A percentile compares a stretch with the other conserved stretches of the same genome.
Evolutionary conservation across 2,113 vertebrate species (phyloP).

Genomic region (Campylomormyrus tamandua): DNA sequence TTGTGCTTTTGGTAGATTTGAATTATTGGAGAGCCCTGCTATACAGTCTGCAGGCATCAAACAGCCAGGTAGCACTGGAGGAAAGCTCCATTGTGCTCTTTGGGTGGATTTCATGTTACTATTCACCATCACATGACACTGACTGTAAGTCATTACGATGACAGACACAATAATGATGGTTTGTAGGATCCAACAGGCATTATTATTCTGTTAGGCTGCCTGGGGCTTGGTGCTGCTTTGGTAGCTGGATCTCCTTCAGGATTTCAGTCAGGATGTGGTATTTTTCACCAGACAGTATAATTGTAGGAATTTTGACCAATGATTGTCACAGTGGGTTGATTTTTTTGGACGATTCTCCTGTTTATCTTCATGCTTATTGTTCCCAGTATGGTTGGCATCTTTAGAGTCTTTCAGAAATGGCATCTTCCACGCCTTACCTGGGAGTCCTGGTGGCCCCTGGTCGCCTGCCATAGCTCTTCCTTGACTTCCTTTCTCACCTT

Average conservation of each 20-base stretch:
- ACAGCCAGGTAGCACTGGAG: neutral
- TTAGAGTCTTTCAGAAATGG: neutral
- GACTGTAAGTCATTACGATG: neutral
- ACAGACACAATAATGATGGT: neutral
- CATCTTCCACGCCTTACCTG: conserved; percentile 62
- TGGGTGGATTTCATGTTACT: neutral
- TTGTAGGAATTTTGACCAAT: neutral
- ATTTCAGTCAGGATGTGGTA: neutral
- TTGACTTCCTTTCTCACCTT: conserved; percentile 75
- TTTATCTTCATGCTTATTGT: neutral
- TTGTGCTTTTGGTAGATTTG: neutral
- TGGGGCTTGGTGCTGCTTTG: neutral
- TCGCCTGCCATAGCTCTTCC: conserved; percentile 71
- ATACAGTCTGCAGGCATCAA: neutral
- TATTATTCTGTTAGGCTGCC: neutral
- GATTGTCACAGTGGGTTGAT: neutral
- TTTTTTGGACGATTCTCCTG: neutral
- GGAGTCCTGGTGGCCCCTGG: conserved; percentile 74
- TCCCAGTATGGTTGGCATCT: neutral
- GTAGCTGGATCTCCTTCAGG: neutral
- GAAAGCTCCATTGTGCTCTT: neutral
- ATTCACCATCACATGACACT: neutral
- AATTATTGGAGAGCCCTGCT: neutral
- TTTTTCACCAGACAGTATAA: neutral
- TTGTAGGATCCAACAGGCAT: neutral